Percentiles rank a stretch among this genome's conserved stretches.
Evolutionary conservation across 2,888 invertebrate genomes (phyloP).

Genomic region (Monoplex corrugatus): DNA sequence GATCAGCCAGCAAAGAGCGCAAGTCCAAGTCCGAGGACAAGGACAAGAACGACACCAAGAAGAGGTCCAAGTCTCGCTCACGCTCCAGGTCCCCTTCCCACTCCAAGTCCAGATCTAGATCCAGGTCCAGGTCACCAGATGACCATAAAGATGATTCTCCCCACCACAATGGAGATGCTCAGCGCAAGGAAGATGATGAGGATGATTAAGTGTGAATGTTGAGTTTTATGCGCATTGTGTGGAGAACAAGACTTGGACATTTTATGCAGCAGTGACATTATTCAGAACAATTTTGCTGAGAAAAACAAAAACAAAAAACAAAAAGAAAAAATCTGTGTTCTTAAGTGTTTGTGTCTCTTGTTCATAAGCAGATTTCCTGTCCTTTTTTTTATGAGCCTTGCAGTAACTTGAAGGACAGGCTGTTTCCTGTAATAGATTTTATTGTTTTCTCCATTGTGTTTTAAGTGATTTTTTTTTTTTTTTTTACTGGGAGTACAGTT

Average conservation of each 20-base stretch:
- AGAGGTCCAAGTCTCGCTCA: slow-evolving; percentile 54
- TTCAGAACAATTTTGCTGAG: background rate
- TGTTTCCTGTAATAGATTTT: too few species aligned
- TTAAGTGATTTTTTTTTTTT: too few species aligned
- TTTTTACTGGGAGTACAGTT: too few species aligned
- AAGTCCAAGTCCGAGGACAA: slow-evolving; percentile 55
- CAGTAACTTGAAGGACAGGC: too few species aligned
- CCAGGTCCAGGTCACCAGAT: slow-evolving; percentile 18
- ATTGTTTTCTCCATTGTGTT: too few species aligned
- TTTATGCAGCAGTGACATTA: background rate
- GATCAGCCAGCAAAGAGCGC: slow-evolving; percentile 83
- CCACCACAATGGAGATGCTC: slow-evolving; percentile 38
- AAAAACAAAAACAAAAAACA: too few species aligned
- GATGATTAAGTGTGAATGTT: background rate
- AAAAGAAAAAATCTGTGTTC: too few species aligned
- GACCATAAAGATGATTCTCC: slow-evolving; percentile 35
- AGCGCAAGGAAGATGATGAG: slow-evolving; percentile 43
- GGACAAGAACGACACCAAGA: slow-evolving; percentile 29
- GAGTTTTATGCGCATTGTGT: background rate
- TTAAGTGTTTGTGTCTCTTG: too few species aligned
- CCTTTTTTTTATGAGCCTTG: too few species aligned
- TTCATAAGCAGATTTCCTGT: too few species aligned
- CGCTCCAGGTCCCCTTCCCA: slow-evolving; percentile 60
- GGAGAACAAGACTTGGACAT: background rate
- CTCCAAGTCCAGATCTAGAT: slow-evolving; percentile 44